Base-by-base conservation (phyloP, 1,140 invertebrate species). In the Mactra quadrangularis region DNA sequence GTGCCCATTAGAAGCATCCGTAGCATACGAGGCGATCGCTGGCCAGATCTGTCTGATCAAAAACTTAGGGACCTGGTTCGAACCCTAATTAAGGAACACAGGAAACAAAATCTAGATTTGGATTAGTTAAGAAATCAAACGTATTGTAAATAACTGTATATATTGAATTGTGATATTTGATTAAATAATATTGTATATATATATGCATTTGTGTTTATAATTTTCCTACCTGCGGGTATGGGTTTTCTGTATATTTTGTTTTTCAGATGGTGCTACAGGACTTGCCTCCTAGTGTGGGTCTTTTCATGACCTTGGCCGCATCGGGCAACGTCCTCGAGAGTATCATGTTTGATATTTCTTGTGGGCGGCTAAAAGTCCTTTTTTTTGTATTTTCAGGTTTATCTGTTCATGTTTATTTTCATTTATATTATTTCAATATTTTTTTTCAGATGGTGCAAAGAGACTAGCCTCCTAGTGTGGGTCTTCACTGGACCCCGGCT, bases 241-340 rank as follows among this genome's bases (percentile, higher is more conserved):
- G 7, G 7, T 53, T n/a, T 15, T 6, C 3, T 9, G 17, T 6
- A 6, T 53, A 3, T 11, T 53, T 11, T 11, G 3, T 53, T n/a
- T 11, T 53, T 53, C 50, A 53, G 7, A 22, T 53, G 50, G 50
- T 53, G 50, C 50, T 4, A 53, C 25, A n/a, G 50, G 50, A 53
- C 50, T 53, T 6, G 50, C 50, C 50, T 53, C 50, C 50, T 53
- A 53, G 50, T 53, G 50, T 53, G 50, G 50, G 50, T 53, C 50
- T 53, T n/a, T 53, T 47, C 7, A 47, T n/a, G n/a, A n/a, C n/a
- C n/a, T n/a, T n/a, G n/a, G n/a, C n/a, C n/a, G n/a, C n/a, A n/a
- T n/a, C n/a, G n/a, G n/a, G n/a, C n/a, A n/a, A n/a, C n/a, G n/a
- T n/a, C n/a, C n/a, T n/a, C n/a, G n/a, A n/a, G n/a, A n/a, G n/a